These are phyloP conservation scores for Aldrovandia affinis DNA, from an alignment of 2,797 vertebrate genomes.

Conservation along the genomic window DNA sequence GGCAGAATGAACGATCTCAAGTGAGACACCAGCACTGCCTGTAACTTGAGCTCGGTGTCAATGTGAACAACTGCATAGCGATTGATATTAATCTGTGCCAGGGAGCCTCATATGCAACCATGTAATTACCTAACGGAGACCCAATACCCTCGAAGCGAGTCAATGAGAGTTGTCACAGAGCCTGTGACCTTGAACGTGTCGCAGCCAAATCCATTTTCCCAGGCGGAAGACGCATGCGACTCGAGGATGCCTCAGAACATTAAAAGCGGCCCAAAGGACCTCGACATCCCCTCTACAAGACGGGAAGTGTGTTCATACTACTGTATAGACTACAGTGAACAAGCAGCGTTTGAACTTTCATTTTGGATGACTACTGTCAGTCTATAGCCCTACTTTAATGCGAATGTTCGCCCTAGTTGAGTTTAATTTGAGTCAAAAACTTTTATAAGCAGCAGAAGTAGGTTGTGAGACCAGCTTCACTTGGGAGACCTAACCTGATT, in stretches of 20 bases:
- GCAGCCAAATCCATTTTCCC: neutral
- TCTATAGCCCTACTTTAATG: neutral
- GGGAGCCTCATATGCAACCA: neutral
- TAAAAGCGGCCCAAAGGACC: neutral
- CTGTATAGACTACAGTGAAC: neutral
- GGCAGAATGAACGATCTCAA: neutral
- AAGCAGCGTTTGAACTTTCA: neutral
- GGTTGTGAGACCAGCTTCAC: slow-evolving; percentile 73
- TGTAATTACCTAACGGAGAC: neutral
- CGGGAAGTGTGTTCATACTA: neutral
- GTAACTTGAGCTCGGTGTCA: neutral
- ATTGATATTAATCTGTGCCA: neutral
- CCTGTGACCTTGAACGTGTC: neutral
- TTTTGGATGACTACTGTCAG: neutral
- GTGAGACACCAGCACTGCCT: neutral
- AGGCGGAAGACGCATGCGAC: neutral
- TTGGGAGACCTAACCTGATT: slow-evolving; percentile 81
- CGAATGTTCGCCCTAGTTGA: slow-evolving; percentile 10
- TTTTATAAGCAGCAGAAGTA: slow-evolving; percentile 72
- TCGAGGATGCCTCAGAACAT: neutral
- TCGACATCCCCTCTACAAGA: neutral
- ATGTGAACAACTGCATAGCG: neutral
- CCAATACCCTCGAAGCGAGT: neutral
- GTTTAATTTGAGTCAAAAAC: slow-evolving; percentile 63
- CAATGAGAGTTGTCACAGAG: neutral